Percentiles rank a stretch among this genome's conserved stretches.
Conservation (phyloP, 2,888 invertebrate genomes). For the Eupithecia subumbrata region DNA sequence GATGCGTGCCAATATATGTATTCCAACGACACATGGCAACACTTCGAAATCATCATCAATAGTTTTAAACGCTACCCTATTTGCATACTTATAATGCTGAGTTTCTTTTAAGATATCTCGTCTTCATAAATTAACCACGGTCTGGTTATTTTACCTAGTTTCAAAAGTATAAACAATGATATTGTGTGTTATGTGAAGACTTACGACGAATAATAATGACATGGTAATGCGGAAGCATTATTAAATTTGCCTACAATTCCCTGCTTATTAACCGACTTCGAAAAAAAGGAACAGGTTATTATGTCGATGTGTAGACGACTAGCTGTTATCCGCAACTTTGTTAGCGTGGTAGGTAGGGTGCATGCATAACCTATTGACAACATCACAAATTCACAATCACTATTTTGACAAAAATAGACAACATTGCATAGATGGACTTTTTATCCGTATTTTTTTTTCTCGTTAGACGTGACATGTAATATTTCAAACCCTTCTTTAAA, state of each 20-base stretch:
- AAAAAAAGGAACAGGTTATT: too few species aligned
- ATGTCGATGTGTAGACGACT: too few species aligned
- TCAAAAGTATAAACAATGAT: slow-evolving; percentile 16
- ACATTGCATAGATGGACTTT: too few species aligned
- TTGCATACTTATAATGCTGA: slow-evolving; percentile 14
- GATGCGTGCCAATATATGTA: neutral
- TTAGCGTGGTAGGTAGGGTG: too few species aligned
- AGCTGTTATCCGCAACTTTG: too few species aligned
- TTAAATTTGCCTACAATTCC: neutral
- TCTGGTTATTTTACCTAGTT: slow-evolving; percentile 13
- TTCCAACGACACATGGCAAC: neutral
- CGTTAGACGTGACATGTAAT: too few species aligned
- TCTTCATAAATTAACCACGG: slow-evolving; percentile 19
- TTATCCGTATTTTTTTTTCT: too few species aligned
- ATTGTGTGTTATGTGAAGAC: neutral
- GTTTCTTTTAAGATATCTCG: slow-evolving; percentile 12
- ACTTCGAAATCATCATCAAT: neutral
- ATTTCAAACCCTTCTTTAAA: too few species aligned
- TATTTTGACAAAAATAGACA: too few species aligned
- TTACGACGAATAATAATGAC: neutral
- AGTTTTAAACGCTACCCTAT: neutral
- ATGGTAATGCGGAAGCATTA: neutral
- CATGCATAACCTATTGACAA: too few species aligned
- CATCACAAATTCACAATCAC: too few species aligned
- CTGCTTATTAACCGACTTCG: too few species aligned